A percentile compares a stretch with the other conserved stretches of the same genome.
These are phyloP conservation scores for Dendrophyllia cribrosa DNA, from an alignment of 64 coral and sea anemone species.

Conservation along the genomic window DNA sequence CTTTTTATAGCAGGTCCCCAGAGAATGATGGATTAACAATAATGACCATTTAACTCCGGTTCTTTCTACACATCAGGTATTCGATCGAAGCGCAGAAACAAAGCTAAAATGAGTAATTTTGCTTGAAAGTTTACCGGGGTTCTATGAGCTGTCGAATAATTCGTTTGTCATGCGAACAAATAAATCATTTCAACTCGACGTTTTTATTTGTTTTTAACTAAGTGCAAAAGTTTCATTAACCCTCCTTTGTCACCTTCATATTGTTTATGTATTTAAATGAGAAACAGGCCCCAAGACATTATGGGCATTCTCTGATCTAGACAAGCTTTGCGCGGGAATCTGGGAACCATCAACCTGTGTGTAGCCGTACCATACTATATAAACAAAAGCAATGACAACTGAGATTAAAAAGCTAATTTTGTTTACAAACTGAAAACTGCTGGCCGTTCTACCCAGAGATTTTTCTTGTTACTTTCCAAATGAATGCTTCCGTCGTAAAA, in stretches of 20 bases:
- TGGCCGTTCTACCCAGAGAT: too few relatives aligned
- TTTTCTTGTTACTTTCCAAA: too few relatives aligned
- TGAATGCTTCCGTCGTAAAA: too few relatives aligned
- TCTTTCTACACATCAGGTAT: background rate
- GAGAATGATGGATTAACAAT: background rate
- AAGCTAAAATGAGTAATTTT: background rate
- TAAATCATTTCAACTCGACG: background rate
- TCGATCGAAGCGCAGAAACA: background rate
- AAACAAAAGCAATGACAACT: too few relatives aligned
- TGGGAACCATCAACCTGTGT: too few relatives aligned
- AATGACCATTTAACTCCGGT: background rate
- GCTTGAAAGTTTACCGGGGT: too few relatives aligned
- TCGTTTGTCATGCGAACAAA: background rate
- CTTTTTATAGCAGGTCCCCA: background rate
- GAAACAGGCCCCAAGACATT: too few relatives aligned
- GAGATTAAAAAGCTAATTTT: too few relatives aligned
- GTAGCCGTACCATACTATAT: too few relatives aligned
- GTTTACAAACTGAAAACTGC: too few relatives aligned
- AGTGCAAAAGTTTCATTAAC: constrained; percentile 28
- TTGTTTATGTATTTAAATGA: background rate
- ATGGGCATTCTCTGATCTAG: background rate
- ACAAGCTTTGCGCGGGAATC: too few relatives aligned
- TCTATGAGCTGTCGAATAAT: background rate
- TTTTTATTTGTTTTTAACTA: background rate
- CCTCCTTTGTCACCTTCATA: background rate